These are phyloP conservation scores for Uloborus diversus DNA, from an alignment of 1,140 invertebrate genomes.

Conservation along the genomic window DNA sequence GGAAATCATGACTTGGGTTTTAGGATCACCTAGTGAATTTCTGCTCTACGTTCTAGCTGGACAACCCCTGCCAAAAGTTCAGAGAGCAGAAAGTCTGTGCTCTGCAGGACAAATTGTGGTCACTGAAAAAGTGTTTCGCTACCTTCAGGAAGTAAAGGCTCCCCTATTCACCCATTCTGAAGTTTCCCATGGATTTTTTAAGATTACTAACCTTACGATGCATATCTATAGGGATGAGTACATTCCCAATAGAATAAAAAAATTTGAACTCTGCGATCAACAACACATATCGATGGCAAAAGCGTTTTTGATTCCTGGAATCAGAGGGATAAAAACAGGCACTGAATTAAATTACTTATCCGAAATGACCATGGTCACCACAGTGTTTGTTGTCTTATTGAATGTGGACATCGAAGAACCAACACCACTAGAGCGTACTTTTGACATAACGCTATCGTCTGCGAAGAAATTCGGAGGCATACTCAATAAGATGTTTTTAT, in stretches of 20 bases:
- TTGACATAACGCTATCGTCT: constrained; percentile 7
- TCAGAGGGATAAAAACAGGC: constrained; percentile 7
- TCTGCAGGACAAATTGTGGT: constrained; percentile 21
- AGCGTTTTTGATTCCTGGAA: constrained; percentile 4
- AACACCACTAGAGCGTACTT: background rate
- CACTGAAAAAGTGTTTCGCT: background rate
- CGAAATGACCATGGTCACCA: constrained; percentile 17
- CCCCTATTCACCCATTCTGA: no score
- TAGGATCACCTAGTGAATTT: constrained; percentile 14
- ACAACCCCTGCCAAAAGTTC: background rate
- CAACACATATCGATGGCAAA: constrained; percentile 2
- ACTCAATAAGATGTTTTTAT: constrained; percentile 24
- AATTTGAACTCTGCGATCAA: background rate
- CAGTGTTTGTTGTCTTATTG: background rate
- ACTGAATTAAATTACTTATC: constrained; percentile 19
- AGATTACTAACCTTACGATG: background rate
- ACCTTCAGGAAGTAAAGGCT: background rate
- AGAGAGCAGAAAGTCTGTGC: constrained; percentile 11
- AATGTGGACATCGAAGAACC: constrained; percentile 6
- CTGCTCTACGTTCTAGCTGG: constrained; percentile 27
- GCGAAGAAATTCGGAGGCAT: constrained; percentile 1
- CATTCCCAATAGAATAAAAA: background rate
- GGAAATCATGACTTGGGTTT: constrained; percentile 17
- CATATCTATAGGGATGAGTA: background rate
- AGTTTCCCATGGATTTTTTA: no score